Evolutionary conservation across 2,113 vertebrate genomes (phyloP), one percentile per base, ranked within the genome.

Genomic region (Motacilla alba): DNA sequence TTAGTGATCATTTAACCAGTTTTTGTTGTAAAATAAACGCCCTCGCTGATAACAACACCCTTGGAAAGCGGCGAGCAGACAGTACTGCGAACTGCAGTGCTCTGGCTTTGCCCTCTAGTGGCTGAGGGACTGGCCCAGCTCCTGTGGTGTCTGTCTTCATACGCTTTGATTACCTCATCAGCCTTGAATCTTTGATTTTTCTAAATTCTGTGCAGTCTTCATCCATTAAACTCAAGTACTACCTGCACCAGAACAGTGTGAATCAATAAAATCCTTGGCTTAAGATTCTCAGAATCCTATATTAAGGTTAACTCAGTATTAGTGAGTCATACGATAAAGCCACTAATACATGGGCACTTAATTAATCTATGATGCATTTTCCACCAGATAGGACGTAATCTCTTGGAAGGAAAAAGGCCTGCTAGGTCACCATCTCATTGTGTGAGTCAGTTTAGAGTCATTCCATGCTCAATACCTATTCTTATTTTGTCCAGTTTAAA

Each of bases 261-360:
- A 82, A 87, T 95, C 83, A 93, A 96, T 87, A 89, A 74, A 94
- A 68, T 60, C 66, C 77, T 93, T 91, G 74, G 77, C 93, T 91
- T 84, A 89, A 94, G 39, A 76, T 89, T 86, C 67, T 89, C 66
- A 87, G 81, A 82, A 84, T 72, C 74, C 66, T 94, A 20, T 79
- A 91, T 94, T 91, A 94, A 94, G 80, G 81, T 81, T 95, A 91
- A 82, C 69, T 93, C 66, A 64, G 81, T 91, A 81, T 93, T 69
- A 91, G 80, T 95, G 94, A 95, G 62, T 94, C 95, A 97, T 92
- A 87, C 46, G 53, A 87, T 89, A 95, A 91, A 91, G 75, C 59
- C 87, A 87, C 80, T 89, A 92, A 95, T 92, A 96, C 62, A 81
- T 27, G n/a, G 52, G 60, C 77, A 93, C 59, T 92, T 86, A 87